phyloP scores from a whole-genome alignment of 2,888 invertebrate genomes.

The Elgonia sp. region DNA sequence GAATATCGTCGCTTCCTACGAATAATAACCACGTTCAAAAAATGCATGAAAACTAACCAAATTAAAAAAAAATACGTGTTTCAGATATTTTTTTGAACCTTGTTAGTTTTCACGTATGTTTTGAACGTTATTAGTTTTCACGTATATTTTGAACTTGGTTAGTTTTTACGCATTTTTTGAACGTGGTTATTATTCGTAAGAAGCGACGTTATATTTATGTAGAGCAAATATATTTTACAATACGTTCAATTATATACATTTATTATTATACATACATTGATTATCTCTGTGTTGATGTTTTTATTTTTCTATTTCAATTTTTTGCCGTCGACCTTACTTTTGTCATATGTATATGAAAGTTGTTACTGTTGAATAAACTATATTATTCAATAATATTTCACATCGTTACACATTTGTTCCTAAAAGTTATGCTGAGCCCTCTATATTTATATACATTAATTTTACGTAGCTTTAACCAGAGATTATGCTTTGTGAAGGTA shows the following conservation, averaged over 20 bases:
- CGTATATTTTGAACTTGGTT: too few species aligned
- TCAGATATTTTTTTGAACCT: too few species aligned
- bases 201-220: constrained; percentile 74
- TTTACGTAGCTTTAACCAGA: too few species aligned
- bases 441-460: background rate
- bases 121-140: too few species aligned
- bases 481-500: too few species aligned
- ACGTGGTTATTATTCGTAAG: too few species aligned
- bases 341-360: constrained; percentile 73
- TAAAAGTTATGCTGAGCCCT: background rate
- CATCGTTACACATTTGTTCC: constrained; percentile 18
- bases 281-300: constrained; percentile 72
- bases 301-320: constrained; percentile 72
- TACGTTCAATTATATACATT: constrained; percentile 74
- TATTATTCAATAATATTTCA: constrained; percentile 67
- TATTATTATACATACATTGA: constrained; percentile 73
- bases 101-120: too few species aligned
- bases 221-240: constrained; percentile 73
- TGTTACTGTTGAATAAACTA: constrained; percentile 76
- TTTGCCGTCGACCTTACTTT: constrained; percentile 58
- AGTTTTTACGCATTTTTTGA: too few species aligned
- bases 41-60: too few species aligned
- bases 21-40: too few species aligned
- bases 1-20: too few species aligned
- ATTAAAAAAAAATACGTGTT: too few species aligned